A percentile compares a stretch with the other conserved stretches of the same genome.
Conservation (phyloP, 1,140 invertebrate genomes). For the Drosophila ogumai region DNA sequence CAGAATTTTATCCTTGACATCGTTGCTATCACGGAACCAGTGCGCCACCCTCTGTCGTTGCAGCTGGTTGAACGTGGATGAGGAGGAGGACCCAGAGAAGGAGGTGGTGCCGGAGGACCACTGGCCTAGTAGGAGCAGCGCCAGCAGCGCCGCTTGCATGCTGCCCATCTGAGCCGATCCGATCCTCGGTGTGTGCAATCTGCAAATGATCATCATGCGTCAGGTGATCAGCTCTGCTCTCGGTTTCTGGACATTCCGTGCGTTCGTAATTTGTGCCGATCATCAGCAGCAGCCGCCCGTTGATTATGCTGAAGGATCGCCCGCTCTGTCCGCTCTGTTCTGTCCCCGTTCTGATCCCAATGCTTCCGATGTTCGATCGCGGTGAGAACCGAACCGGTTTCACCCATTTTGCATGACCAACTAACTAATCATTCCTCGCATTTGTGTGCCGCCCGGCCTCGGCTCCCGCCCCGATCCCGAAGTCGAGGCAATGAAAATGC, state of each 20-base stretch:
- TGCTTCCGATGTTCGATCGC: conserved; percentile 14
- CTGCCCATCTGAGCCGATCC: conserved; percentile 17
- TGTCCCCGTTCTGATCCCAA: conserved; percentile 6
- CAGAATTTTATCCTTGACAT: conserved; percentile 78
- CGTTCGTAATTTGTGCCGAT: conserved; percentile 73
- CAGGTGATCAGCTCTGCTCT: conserved; percentile 53
- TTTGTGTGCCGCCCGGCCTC: conserved; percentile 44
- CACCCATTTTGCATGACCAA: conserved; percentile 76
- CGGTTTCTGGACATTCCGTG: conserved; percentile 65
- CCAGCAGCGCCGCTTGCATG: conserved; percentile 57
- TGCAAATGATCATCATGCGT: conserved; percentile 62
- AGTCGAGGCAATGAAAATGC: conserved; percentile 74
- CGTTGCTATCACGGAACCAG: conserved; percentile 64
- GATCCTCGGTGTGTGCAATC: conserved; percentile 48
- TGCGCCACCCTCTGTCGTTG: conserved; percentile 59
- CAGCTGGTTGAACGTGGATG: conserved; percentile 29
- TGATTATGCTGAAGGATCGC: conserved; percentile 76
- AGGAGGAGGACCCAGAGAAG: conserved; percentile 1
- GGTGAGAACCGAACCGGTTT: conserved; percentile 64
- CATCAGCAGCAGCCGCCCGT: conserved; percentile 57
- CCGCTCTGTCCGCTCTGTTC: conserved; percentile 8
- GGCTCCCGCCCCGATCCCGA: conserved; percentile 15
- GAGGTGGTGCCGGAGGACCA: conserved; percentile 1
- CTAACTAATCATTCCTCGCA: conserved; percentile 79
- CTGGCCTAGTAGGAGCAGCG: conserved; percentile 44